Evolutionary conservation across 2,113 vertebrate genomes (phyloP), one percentile per base, ranked within the genome.

Genomic region (Gorsachius goisagi): DNA sequence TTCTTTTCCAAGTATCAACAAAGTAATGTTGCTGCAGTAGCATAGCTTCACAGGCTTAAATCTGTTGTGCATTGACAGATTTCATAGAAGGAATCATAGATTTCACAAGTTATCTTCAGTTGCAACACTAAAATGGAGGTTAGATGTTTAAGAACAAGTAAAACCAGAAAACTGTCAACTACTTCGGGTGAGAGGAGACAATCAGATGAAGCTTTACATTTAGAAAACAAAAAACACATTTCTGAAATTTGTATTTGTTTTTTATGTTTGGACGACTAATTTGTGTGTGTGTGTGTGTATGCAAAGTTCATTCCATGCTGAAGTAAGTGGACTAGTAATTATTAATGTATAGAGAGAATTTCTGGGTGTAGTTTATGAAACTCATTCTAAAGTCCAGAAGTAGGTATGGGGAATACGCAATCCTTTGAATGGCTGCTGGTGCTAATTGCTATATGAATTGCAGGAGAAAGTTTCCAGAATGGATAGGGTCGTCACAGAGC

Each of bases 381-480:
- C 9, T 62, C 1, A 5, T 76, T 89, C 24, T 47, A 5, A 89
- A 69, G 9, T 59, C 30, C 6, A 0, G 59, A 19, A 59, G 33
- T 33, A 58, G 3, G 6, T 41, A 23, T 17, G 22, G 3, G 28
- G 21, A 82, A 89, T 64, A 35, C 32, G 12, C 15, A 10, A 17
- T 81, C 58, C 28, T 75, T 62, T 85, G 56, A 76, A 56, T 27
- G 47, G 33, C 26, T 88, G 6, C 39, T 82, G 74, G 45, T 91
- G 12, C 81, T 95, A 95, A 95, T 41, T 45, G 56, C 73, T 83
- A 9, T 97, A 22, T 98, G 87, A 45, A 86, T 97, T 98, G 33
- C 95, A 99, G 99, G 99, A 99, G 96, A 99, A 99, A 92, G 98
- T 99, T 95, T 99, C 98, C 37, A 98, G 99, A 91, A 98, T 99